phyloP scores from a whole-genome alignment of 2,888 invertebrate genomes.

The Epirrhoe alternata region DNA sequence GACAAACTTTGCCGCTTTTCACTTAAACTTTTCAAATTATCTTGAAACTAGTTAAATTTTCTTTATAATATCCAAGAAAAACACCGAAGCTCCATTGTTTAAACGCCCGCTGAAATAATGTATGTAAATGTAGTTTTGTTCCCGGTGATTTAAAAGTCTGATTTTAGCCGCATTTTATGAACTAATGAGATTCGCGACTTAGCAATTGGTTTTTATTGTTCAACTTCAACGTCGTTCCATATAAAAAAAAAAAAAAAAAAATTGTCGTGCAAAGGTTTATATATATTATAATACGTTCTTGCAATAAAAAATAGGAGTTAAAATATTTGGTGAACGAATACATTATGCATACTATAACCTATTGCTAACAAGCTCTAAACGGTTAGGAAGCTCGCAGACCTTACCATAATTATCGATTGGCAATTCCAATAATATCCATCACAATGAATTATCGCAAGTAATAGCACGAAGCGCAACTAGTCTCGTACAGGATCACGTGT shows the following conservation, averaged over 20 bases:
- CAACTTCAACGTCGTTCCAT: no score
- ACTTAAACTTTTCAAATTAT: constrained; percentile 12
- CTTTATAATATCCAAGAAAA: constrained; percentile 10
- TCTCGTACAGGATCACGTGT: no score
- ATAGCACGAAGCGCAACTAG: no score
- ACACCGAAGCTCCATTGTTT: constrained; percentile 37
- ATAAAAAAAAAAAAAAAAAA: no score
- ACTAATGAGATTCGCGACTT: constrained; percentile 38
- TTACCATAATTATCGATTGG: constrained; percentile 24
- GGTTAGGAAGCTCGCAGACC: no score
- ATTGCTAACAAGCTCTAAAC: no score
- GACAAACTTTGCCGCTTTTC: background rate
- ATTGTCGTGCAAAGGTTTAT: no score
- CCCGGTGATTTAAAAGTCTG: constrained; percentile 46
- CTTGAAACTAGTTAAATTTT: constrained; percentile 9
- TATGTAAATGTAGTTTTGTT: constrained; percentile 45
- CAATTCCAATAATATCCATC: background rate
- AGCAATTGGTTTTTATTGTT: no score
- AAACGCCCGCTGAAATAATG: constrained; percentile 41
- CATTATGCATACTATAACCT: no score
- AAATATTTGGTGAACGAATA: no score
- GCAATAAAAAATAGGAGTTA: no score
- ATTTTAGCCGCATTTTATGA: constrained; percentile 43
- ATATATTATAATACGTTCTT: no score
- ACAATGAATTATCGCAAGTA: background rate